Evolutionary conservation across 1,140 invertebrate species (phyloP).

Genomic region (Drosophila bifasciata): DNA sequence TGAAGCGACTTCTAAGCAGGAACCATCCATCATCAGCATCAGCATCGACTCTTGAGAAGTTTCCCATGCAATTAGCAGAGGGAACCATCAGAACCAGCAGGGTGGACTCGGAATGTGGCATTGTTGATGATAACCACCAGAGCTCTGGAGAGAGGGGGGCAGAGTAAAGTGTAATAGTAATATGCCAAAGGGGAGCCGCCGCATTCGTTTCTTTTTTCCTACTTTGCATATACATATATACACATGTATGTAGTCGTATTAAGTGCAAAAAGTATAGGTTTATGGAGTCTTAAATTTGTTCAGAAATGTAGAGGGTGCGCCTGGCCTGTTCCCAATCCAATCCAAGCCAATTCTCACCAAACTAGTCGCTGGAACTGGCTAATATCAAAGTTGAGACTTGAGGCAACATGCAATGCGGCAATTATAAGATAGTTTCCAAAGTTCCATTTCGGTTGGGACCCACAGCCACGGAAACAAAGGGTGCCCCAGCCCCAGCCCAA

Average conservation of each 20-base stretch:
- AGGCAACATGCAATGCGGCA: conserved; percentile 74
- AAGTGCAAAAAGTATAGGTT: too few relatives aligned
- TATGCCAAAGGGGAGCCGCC: conserved; percentile 42
- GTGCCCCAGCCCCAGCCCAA: conserved; percentile 12
- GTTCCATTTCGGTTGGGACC: conserved; percentile 33
- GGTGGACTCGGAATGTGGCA: conserved; percentile 64
- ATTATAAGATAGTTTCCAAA: conserved; percentile 61
- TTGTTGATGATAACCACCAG: conserved; percentile 18
- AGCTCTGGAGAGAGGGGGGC: neutral
- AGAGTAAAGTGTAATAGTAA: conserved; percentile 35
- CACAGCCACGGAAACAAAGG: conserved; percentile 30
- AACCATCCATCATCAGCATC: conserved; percentile 11
- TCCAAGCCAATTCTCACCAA: conserved; percentile 58
- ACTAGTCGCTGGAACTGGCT: conserved; percentile 29
- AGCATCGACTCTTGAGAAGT: conserved; percentile 54
- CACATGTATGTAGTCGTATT: too few relatives aligned
- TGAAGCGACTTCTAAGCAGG: conserved; percentile 45
- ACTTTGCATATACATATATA: conserved; percentile 47
- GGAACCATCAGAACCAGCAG: conserved; percentile 45
- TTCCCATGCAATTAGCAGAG: conserved; percentile 71
- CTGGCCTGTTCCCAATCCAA: conserved; percentile 46
- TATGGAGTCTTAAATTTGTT: too few relatives aligned
- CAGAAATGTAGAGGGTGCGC: conserved; percentile 31
- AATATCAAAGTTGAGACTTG: conserved; percentile 77
- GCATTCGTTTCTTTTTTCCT: neutral